These are phyloP conservation scores for Dryobota labecula DNA, from an alignment of 2,888 invertebrate genomes.

Conservation along the genomic window DNA sequence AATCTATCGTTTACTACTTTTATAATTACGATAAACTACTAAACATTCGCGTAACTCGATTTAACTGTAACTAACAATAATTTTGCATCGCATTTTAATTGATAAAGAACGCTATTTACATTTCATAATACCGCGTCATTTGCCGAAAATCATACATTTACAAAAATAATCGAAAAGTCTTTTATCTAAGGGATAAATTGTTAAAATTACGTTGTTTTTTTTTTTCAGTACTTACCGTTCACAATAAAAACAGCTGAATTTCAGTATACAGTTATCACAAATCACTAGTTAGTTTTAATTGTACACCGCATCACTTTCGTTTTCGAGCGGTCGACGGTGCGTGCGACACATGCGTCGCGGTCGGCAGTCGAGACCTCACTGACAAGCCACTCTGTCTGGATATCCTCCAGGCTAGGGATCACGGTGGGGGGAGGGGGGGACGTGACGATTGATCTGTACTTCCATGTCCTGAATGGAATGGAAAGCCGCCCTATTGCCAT, in stretches of 20 bases:
- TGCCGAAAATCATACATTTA: neutral
- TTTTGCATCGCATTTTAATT: slow-evolving; percentile 15
- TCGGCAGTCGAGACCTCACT: slow-evolving; percentile 79
- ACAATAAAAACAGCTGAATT: slow-evolving; percentile 66
- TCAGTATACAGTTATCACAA: slow-evolving; percentile 64
- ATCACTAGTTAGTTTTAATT: slow-evolving; percentile 76
- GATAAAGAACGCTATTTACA: slow-evolving; percentile 19
- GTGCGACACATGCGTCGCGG: slow-evolving; percentile 70
- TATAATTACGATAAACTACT: slow-evolving; percentile 63
- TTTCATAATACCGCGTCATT: slow-evolving; percentile 1
- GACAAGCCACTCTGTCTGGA: slow-evolving; percentile 71
- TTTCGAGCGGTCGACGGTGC: slow-evolving; percentile 62
- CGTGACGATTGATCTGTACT: slow-evolving; percentile 86
- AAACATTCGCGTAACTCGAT: neutral
- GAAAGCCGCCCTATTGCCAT: slow-evolving; percentile 74
- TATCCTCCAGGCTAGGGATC: slow-evolving; percentile 77
- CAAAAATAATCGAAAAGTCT: neutral
- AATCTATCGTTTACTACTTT: slow-evolving; percentile 64
- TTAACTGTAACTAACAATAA: slow-evolving; percentile 50
- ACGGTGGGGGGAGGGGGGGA: slow-evolving; percentile 71
- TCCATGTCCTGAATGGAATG: slow-evolving; percentile 81
- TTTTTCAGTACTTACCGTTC: slow-evolving; percentile 73
- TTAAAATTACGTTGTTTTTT: neutral
- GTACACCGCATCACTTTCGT: slow-evolving; percentile 83
- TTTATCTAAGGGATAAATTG: neutral